Evolutionary conservation across 1,140 invertebrate genomes (phyloP).

Genomic region (Oryctes rhinoceros): DNA sequence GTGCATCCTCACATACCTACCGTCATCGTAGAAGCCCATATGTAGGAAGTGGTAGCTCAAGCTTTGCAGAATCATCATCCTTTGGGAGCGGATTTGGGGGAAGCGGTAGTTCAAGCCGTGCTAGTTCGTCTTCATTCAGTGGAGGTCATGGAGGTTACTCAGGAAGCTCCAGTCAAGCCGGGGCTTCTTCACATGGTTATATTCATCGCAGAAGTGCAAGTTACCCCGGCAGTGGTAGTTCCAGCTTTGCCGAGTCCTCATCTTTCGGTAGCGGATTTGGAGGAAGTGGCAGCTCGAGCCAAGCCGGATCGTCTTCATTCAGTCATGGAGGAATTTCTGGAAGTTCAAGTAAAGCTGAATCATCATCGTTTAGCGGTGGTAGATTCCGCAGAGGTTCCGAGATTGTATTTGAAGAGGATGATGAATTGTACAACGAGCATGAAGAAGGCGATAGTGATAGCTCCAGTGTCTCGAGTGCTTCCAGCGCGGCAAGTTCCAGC

Average conservation of each 20-base stretch:
- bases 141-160: neutral
- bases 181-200: neutral
- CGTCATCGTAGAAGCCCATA: neutral
- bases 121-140: neutral
- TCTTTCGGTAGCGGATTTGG: neutral
- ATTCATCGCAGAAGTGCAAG: neutral
- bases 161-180: neutral
- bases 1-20: neutral
- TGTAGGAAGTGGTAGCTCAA: neutral
- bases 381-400: neutral
- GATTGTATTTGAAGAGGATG: neutral
- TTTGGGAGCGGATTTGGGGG: neutral
- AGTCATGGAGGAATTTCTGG: neutral
- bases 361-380: neutral
- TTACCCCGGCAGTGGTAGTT: neutral
- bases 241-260: neutral
- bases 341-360: neutral
- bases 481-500: too few species aligned
- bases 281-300: neutral
- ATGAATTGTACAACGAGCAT: neutral
- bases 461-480: too few species aligned
- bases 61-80: neutral
- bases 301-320: neutral
- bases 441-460: neutral
- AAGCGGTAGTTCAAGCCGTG: conserved; percentile 19